phyloP scores from a whole-genome alignment of 2,797 vertebrate genomes.

The Lacerta bilineata region DNA sequence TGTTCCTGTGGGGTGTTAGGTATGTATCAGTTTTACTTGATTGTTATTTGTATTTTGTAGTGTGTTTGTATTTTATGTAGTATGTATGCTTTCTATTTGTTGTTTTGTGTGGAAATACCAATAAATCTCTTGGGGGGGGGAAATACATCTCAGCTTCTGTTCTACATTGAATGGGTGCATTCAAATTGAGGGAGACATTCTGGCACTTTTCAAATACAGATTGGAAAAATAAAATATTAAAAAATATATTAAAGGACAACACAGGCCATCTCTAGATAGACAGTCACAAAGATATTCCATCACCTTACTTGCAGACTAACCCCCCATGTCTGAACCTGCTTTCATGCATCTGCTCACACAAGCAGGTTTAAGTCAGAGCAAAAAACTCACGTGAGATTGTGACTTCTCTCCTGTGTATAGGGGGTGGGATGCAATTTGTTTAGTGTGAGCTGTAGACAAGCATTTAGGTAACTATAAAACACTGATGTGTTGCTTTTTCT shows the following conservation, averaged over 20 bases:
- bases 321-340: no score
- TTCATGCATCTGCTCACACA: background rate
- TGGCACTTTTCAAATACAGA: no score
- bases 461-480: background rate
- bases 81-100: no score
- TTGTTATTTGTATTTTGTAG: no score
- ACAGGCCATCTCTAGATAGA: background rate
- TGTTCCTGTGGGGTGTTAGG: no score
- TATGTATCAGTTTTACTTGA: no score
- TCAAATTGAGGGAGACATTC: background rate
- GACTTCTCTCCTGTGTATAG: background rate
- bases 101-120: no score
- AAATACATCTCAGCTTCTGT: background rate
- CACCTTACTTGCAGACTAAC: no score
- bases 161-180: background rate
- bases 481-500: no score
- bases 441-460: fast-evolving
- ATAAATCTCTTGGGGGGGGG: no score
- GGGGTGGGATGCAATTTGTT: background rate
- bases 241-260: background rate
- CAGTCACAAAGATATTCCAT: background rate
- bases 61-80: no score
- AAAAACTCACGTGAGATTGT: background rate
- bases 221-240: no score
- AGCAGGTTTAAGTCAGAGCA: background rate